Percentiles rank a stretch among this genome's conserved stretches.
Evolutionary conservation across 2,888 invertebrate genomes (phyloP).

Genomic region (Temnothorax rugatulus): DNA sequence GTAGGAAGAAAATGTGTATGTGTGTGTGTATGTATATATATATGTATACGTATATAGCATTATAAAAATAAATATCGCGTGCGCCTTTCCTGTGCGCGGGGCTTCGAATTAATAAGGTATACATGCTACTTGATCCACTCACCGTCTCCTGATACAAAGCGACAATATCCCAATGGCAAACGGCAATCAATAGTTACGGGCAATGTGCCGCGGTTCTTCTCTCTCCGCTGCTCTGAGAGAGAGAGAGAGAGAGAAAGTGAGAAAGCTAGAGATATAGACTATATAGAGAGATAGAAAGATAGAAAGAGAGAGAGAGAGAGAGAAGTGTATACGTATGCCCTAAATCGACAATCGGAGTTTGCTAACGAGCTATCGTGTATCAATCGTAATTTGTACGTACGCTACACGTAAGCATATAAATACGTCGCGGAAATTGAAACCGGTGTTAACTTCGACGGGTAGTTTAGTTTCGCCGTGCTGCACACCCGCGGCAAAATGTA

Average conservation of each 20-base stretch:
- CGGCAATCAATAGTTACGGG: constrained; percentile 34
- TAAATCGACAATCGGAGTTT: constrained; percentile 47
- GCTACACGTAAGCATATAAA: constrained; percentile 36
- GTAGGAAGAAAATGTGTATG: neutral
- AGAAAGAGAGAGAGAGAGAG: constrained; percentile 9
- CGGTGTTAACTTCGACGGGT: constrained; percentile 14
- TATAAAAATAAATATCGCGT: constrained; percentile 49
- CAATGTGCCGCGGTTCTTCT: constrained; percentile 23
- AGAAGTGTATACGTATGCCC: neutral
- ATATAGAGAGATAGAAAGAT: neutral
- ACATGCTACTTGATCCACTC: constrained; percentile 54
- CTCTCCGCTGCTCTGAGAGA: neutral
- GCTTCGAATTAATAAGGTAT: constrained; percentile 47
- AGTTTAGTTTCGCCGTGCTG: neutral
- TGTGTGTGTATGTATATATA: neutral
- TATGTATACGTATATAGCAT: neutral
- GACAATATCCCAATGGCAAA: constrained; percentile 47
- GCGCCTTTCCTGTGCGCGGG: constrained; percentile 6
- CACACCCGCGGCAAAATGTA: neutral
- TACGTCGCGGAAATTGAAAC: constrained; percentile 21
- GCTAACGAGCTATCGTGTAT: constrained; percentile 39
- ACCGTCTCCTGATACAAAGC: constrained; percentile 50
- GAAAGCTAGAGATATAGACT: neutral
- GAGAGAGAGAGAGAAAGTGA: neutral
- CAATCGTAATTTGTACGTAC: constrained; percentile 33